Evolutionary conservation across 2,113 vertebrate genomes (phyloP), one percentile per base, ranked within the genome.

Genomic region (Boulengeromyrus knoepffleri): DNA sequence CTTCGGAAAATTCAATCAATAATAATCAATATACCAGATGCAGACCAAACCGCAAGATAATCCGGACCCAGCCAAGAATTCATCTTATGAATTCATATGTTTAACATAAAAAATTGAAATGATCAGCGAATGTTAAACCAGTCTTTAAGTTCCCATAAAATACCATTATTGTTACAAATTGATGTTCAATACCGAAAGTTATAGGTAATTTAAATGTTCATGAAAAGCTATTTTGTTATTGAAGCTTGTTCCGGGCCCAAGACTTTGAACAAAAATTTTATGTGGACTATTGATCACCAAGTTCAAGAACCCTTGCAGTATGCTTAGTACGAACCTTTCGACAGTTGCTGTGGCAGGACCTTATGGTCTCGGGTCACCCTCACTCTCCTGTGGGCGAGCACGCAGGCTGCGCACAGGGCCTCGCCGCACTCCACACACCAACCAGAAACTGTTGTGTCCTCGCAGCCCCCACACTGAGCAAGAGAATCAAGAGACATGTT

Each of bases 341-440:
- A 66, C 0, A 89, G 96, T 92, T 95, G 66, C 94, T 92, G 36
- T 93, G 93, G 50, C 92, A 88, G 92, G 62, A 97, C 94, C 0
- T 94, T 95, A 91, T 97, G 97, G 86, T 96, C 95, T 89, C 96
- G 96, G 52, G 97, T 97, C 92, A 97, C 95, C 85, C 97, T 96
- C 56, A 97, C 97, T 12, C 97, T 92, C 90, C 94, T 96, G 88
- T 97, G 97, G 0, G 97, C 97, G 39, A 95, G 95, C 62, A 97
- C 97, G 0, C 97, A 98, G 0, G 95, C 96, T 39, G 94, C 95
- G 1, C 97, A 98, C 31, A 98, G 93, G 0, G 96, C 95, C 91
- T 97, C 97, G 0, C 94, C 95, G 42, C 97, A 97, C 90, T 98
- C 96, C 90, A 95, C 92, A 66, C 97, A 98, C 92, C 96, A 97